These are phyloP conservation scores for Ethmia dodecea DNA, from an alignment of 2,888 invertebrate species.

Conservation along the genomic window DNA sequence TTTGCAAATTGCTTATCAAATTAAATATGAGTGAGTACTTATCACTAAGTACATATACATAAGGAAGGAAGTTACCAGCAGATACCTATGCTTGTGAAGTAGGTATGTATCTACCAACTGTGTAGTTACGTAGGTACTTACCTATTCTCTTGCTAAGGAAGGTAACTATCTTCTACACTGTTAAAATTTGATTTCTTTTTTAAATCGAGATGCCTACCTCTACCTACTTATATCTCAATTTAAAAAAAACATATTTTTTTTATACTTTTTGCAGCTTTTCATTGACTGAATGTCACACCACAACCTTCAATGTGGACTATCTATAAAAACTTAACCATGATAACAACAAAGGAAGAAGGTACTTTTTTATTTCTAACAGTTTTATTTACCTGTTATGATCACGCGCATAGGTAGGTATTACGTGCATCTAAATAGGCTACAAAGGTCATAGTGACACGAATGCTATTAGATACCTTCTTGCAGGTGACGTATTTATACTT, in stretches of 20 bases:
- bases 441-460: constrained; percentile 1
- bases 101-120: too few species aligned
- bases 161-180: too few species aligned
- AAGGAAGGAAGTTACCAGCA: too few species aligned
- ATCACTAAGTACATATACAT: too few species aligned
- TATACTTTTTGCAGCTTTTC: not conserved
- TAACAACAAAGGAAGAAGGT: constrained; percentile 19
- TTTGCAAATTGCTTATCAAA: too few species aligned
- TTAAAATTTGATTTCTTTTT: too few species aligned
- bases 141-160: too few species aligned
- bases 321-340: constrained; percentile 21
- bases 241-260: not conserved
- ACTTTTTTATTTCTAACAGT: constrained; percentile 11
- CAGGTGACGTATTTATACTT: too few species aligned
- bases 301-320: constrained; percentile 13
- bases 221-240: not conserved
- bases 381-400: constrained; percentile 9
- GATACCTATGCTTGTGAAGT: too few species aligned
- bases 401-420: constrained; percentile 5
- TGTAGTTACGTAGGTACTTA: too few species aligned
- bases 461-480: not conserved
- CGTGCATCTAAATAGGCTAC: not conserved
- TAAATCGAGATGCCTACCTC: too few species aligned
- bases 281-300: not conserved
- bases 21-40: too few species aligned